These are phyloP conservation scores for Nephrotoma flavescens DNA, from an alignment of 2,888 invertebrate genomes.

Conservation along the genomic window DNA sequence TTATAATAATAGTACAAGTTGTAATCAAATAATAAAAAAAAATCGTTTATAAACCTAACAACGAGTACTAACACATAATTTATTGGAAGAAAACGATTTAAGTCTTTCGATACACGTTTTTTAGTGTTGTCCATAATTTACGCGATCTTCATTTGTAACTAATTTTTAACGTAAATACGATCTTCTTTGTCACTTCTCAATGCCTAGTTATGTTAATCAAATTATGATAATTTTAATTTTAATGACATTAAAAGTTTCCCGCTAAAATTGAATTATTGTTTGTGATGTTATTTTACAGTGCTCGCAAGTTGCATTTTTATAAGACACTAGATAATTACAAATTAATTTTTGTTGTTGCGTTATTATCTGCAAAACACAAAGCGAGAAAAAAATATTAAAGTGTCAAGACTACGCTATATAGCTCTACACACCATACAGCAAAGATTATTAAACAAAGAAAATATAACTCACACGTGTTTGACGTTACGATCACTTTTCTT, in stretches of 20 bases:
- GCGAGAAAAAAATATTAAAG: neutral
- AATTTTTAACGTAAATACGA: no score
- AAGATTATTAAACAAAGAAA: conserved; percentile 2
- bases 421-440: neutral
- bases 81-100: no score
- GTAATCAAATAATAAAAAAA: neutral
- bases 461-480: conserved; percentile 4
- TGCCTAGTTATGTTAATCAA: no score
- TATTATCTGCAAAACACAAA: neutral
- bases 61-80: no score
- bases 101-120: neutral
- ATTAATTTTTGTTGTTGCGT: neutral
- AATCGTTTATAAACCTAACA: neutral
- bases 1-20: neutral
- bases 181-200: no score
- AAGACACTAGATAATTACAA: neutral
- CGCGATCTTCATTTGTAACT: neutral
- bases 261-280: neutral
- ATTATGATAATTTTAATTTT: no score
- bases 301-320: neutral
- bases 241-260: neutral
- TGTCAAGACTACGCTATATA: neutral
- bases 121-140: neutral
- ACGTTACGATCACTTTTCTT: neutral
- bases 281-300: neutral